Conservation (phyloP, 2,888 invertebrate genomes). For the Anoncus sp. region DNA sequence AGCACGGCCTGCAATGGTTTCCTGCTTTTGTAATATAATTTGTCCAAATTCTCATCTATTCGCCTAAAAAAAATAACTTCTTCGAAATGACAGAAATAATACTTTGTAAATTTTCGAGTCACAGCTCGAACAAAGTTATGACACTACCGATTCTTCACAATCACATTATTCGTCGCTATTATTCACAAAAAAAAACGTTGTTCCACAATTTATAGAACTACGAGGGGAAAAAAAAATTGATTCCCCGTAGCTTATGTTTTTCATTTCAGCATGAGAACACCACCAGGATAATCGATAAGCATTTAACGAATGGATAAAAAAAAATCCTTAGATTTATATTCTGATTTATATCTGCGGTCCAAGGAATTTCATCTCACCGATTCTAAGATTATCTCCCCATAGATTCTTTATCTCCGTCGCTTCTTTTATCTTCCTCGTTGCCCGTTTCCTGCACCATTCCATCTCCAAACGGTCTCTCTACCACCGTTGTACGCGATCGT, state of each 20-base stretch:
- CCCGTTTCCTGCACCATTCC: slow-evolving; percentile 7
- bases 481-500: slow-evolving; percentile 36
- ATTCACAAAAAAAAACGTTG: no score
- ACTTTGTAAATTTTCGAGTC: no score
- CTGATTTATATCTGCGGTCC: slow-evolving; percentile 41
- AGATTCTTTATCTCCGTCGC: slow-evolving; percentile 47
- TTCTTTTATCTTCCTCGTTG: slow-evolving; percentile 45
- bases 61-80: neutral
- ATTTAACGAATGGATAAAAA: slow-evolving; percentile 2
- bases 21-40: neutral
- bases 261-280: no score
- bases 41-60: neutral
- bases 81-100: no score
- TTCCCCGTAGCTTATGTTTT: no score
- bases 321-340: slow-evolving; percentile 24
- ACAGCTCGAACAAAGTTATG: no score
- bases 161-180: no score
- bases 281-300: neutral
- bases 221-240: no score
- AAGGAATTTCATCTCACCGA: slow-evolving; percentile 37
- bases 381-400: slow-evolving; percentile 50
- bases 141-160: no score
- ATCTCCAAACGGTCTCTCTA: slow-evolving; percentile 10
- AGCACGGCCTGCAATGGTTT: neutral
- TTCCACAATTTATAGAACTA: no score